phyloP scores from a whole-genome alignment of 1,140 invertebrate species.

The Drosophila orosa region DNA sequence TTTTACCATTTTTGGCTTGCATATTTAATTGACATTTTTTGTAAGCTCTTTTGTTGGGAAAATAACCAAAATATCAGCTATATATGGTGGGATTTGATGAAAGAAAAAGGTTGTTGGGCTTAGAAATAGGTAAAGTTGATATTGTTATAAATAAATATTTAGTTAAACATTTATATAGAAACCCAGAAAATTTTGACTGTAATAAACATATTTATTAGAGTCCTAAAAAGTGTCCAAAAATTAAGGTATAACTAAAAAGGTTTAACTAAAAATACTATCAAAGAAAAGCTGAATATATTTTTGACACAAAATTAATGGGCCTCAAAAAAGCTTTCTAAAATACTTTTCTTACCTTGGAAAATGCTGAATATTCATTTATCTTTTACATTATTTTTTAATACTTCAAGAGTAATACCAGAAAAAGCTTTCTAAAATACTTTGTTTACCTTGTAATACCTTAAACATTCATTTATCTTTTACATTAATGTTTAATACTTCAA shows the following conservation, averaged over 20 bases:
- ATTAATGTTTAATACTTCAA: not conserved
- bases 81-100: slow-evolving; percentile 3
- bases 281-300: not conserved
- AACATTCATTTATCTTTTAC: not conserved
- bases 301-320: no score
- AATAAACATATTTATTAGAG: not conserved
- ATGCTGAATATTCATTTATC: not conserved
- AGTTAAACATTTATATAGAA: not conserved
- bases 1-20: slow-evolving; percentile 54
- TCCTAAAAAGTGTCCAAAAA: not conserved
- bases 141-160: not conserved
- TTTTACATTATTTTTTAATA: not conserved
- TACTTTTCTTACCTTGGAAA: no score
- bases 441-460: not conserved
- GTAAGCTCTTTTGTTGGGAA: slow-evolving; percentile 19
- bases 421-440: not conserved
- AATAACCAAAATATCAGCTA: slow-evolving; percentile 11
- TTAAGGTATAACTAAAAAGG: not conserved
- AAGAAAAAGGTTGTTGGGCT: not conserved
- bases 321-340: no score
- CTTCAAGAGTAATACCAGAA: not conserved
- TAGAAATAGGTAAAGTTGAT: not conserved
- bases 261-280: not conserved
- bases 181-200: not conserved
- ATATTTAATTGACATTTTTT: slow-evolving; percentile 31